These are phyloP conservation scores for Argopecten irradians DNA, from an alignment of 1,140 invertebrate genomes.

Conservation along the genomic window DNA sequence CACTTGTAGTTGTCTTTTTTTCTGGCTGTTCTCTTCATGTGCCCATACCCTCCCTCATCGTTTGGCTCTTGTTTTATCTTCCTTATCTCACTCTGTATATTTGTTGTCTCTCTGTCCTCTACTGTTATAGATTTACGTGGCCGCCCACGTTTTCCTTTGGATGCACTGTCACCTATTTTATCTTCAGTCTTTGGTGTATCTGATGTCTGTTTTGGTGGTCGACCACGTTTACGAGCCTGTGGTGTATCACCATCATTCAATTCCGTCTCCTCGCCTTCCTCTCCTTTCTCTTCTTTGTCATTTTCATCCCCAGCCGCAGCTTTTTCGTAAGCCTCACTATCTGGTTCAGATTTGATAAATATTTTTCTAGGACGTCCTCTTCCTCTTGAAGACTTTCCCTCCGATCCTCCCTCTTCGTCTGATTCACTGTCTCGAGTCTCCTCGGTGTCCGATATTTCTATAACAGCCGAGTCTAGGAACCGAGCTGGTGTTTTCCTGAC, in stretches of 20 bases:
- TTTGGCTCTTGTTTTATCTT: conserved; percentile 18
- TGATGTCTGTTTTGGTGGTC: neutral
- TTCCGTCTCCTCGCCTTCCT: neutral
- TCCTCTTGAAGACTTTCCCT: conserved; percentile 38
- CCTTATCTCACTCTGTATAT: neutral
- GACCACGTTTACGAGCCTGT: neutral
- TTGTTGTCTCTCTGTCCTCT: neutral
- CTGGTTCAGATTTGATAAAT: neutral
- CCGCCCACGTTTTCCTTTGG: neutral
- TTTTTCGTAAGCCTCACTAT: neutral
- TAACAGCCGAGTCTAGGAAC: neutral
- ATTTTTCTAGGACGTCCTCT: conserved; percentile 34
- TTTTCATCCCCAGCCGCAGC: neutral
- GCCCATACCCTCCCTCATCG: neutral
- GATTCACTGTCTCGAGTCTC: conserved; percentile 30
- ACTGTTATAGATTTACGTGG: neutral
- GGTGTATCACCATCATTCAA: neutral
- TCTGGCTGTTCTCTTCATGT: neutral
- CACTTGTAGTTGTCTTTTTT: neutral
- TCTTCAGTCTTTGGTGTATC: neutral
- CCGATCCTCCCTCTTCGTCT: conserved; percentile 26
- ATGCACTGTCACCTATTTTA: neutral
- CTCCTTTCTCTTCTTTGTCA: neutral
- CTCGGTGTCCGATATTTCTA: conserved; percentile 27
- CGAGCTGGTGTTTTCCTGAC: neutral